Evolutionary conservation across 2,888 invertebrate species (phyloP).

Genomic region (Coleophora deauratella): DNA sequence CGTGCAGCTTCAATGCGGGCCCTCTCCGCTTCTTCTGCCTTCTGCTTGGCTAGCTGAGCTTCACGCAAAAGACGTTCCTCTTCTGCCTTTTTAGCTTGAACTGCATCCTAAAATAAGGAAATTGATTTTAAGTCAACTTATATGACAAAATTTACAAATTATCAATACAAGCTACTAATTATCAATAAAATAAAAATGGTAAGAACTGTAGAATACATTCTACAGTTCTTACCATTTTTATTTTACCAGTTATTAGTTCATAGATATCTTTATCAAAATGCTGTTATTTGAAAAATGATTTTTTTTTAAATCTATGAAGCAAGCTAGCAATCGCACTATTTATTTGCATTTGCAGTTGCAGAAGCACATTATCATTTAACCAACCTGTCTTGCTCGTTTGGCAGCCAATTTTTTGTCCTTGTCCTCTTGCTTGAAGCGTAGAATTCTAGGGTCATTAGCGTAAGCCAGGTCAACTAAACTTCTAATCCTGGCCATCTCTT

Average conservation of each 20-base stretch:
- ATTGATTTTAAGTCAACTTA: not conserved
- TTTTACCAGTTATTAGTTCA: not conserved
- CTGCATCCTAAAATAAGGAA: conserved; percentile 75
- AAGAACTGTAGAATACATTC: too few relatives aligned
- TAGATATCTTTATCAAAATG: too few relatives aligned
- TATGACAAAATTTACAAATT: too few relatives aligned
- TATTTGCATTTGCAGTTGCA: too few relatives aligned
- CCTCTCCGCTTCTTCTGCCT: conserved; percentile 86
- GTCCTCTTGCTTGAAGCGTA: conserved; percentile 93
- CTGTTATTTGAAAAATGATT: too few relatives aligned
- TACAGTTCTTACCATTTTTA: not conserved
- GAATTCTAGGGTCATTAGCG: conserved; percentile 93
- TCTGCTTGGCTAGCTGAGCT: conserved; percentile 82
- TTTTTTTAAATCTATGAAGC: too few relatives aligned
- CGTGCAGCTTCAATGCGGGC: conserved; percentile 87
- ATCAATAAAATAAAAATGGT: not conserved
- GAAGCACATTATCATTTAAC: too few relatives aligned
- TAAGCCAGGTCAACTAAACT: conserved; percentile 95
- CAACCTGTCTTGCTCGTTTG: conserved; percentile 87
- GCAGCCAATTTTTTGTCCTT: conserved; percentile 91
- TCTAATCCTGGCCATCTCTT: conserved; percentile 95
- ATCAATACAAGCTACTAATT: conserved; percentile 1
- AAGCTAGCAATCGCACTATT: too few relatives aligned
- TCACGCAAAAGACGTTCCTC: conserved; percentile 84
- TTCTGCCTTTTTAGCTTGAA: conserved; percentile 87